A percentile compares a stretch with the other conserved stretches of the same genome.
These are phyloP conservation scores for Ophioninae sp. DNA, from an alignment of 2,888 invertebrate species.

Conservation along the genomic window DNA sequence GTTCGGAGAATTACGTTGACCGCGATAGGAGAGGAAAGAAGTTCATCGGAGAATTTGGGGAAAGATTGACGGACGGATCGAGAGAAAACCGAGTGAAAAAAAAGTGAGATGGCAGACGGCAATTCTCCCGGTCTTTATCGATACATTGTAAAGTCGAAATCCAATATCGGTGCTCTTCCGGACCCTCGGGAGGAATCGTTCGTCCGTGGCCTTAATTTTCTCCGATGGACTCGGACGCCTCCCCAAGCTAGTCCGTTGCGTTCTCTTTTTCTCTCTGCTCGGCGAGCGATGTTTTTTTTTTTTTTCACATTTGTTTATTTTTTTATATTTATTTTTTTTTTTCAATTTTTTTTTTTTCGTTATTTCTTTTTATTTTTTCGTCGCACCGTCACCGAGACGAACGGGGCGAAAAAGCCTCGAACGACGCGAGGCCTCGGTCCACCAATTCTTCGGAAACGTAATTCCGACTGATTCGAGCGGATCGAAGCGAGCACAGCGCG, in stretches of 20 bases:
- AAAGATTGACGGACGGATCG: not conserved
- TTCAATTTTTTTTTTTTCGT: slow-evolving; percentile 35
- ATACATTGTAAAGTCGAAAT: slow-evolving; percentile 64
- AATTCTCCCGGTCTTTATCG: slow-evolving; percentile 22
- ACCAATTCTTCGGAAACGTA: slow-evolving; percentile 59
- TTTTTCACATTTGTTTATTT: slow-evolving; percentile 32
- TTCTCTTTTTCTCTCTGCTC: not conserved
- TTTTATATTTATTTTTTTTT: not conserved
- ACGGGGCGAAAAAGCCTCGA: slow-evolving; percentile 36
- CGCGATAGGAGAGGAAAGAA: not conserved
- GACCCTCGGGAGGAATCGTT: slow-evolving; percentile 45
- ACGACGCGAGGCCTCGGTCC: slow-evolving; percentile 38
- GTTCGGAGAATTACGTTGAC: not conserved
- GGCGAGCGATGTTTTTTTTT: slow-evolving; percentile 3
- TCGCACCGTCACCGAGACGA: slow-evolving; percentile 32
- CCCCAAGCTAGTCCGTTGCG: not conserved
- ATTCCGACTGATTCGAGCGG: slow-evolving; percentile 60
- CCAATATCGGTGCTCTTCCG: slow-evolving; percentile 67
- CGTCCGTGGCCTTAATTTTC: slow-evolving; percentile 60
- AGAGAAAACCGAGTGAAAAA: slow-evolving; percentile 22
- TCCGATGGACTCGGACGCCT: slow-evolving; percentile 41
- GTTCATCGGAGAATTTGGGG: not conserved
- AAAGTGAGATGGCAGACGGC: slow-evolving; percentile 14
- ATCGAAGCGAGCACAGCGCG: slow-evolving; percentile 46
- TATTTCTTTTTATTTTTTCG: slow-evolving; percentile 18